Evolutionary conservation across 2,113 vertebrate genomes (phyloP).

Genomic region (Erpornis zantholeuca): DNA sequence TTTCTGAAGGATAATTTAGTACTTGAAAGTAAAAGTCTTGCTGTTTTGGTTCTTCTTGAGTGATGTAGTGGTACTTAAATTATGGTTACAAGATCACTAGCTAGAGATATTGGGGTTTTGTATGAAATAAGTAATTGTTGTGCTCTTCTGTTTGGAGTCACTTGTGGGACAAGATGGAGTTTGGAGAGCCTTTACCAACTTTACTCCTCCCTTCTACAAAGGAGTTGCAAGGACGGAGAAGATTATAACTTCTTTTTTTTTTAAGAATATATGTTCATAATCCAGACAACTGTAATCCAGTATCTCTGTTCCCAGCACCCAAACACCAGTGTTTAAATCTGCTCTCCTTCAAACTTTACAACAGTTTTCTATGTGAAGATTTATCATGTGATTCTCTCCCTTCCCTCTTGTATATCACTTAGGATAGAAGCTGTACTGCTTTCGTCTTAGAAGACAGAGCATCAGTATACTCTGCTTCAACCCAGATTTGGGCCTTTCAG

Average conservation of each 20-base stretch:
- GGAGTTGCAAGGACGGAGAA: background rate
- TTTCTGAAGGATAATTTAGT: background rate
- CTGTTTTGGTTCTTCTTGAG: background rate
- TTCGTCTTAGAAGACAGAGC: slow-evolving; percentile 73
- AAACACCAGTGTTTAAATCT: background rate
- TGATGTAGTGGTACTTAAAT: background rate
- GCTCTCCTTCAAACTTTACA: slow-evolving; percentile 11
- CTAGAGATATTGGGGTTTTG: background rate
- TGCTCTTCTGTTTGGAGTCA: background rate
- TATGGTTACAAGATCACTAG: background rate
- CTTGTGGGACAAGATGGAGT: background rate
- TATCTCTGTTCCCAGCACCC: background rate
- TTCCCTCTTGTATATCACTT: slow-evolving; percentile 72
- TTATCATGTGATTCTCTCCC: slow-evolving; percentile 66
- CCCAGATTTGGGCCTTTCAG: slow-evolving; percentile 73
- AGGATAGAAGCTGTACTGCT: slow-evolving; percentile 75
- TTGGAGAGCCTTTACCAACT: background rate
- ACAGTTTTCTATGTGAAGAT: slow-evolving; percentile 51
- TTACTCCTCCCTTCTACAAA: background rate
- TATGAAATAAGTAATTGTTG: background rate
- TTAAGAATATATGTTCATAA: background rate
- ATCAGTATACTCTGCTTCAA: slow-evolving; percentile 68
- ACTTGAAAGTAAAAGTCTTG: background rate
- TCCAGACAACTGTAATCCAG: background rate
- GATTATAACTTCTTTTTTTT: background rate